Base-by-base conservation (phyloP, 2,113 vertebrate species). In the Gallinago paraguaiae region DNA sequence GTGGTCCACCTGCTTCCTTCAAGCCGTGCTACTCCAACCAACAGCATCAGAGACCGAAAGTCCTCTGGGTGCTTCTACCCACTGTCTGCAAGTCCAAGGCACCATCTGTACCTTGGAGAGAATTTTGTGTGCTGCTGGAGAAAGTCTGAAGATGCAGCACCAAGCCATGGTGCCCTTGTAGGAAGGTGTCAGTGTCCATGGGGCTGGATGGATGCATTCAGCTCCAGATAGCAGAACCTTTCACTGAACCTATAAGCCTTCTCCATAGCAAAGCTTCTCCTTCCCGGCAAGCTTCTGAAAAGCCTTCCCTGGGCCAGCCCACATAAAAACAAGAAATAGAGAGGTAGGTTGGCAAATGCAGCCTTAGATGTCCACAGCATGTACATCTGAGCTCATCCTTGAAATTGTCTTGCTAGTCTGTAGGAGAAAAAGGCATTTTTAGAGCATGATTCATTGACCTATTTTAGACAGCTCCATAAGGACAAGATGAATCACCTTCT, bases 361-460 rank as follows among this genome's bases (percentile, higher is more conserved):
- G 53, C 64, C 30, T 63, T 31, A 74, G 82, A 86, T 82, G 60
- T 92, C 90, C 77, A 59, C 43, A 23, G 41, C 33, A 27, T 64
- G 76, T 53, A 46, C 48, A 51, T 78, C 77, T 63, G 65, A 92
- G 71, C 77, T 82, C 82, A 78, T 63, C 65, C 60, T 82, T 78
- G 60, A 89, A 82, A 48, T 43, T 53, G 37, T 71, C 54, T 68
- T 78, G 54, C 60, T 86, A 30, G 37, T 72, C 70, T 37, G 71
- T 30, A 77, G 71, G 71, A 92, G 54, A 92, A 90, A 89, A 86
- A 78, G 60, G 77, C 86, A 69, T 72, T 92, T 94, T 90, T 92
- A 82, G 86, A 90, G 60, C 30, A 27, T 92, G 90, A 92, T 69
- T 95, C 93, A 95, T 53, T 95, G 90, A 92, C 93, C 90, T 90